Conservation (phyloP, 2,797 vertebrate species). For the Allenopithecus nigroviridis region DNA sequence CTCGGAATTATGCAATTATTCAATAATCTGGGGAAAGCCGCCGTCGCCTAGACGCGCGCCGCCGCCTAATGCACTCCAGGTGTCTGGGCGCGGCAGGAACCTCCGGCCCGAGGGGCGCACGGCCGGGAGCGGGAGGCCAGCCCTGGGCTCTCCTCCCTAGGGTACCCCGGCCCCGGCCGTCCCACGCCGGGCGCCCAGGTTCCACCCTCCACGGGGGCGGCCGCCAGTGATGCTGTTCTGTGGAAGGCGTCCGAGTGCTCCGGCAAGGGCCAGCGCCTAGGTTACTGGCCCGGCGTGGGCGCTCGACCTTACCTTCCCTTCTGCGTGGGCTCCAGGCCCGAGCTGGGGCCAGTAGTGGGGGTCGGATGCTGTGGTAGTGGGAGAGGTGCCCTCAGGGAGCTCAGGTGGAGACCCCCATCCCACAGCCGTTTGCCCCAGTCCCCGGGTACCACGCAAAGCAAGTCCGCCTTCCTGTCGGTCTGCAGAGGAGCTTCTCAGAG, state of each 20-base stretch:
- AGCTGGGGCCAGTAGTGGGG: background rate
- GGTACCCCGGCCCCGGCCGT: background rate
- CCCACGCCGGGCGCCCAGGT: accelerated
- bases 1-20: slow-evolving; percentile 20
- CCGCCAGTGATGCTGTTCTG: background rate
- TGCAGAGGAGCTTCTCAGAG: background rate
- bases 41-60: background rate
- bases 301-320: background rate
- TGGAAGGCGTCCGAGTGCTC: background rate
- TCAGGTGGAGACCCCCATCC: background rate
- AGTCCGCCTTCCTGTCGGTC: background rate
- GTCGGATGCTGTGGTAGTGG: background rate
- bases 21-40: background rate
- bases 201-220: background rate
- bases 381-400: background rate
- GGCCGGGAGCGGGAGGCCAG: background rate
- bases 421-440: accelerated
- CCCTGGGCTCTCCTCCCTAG: background rate
- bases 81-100: slow-evolving; percentile 15
- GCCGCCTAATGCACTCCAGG: slow-evolving; percentile 69
- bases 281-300: background rate
- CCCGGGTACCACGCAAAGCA: background rate
- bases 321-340: background rate
- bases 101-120: background rate
- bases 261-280: background rate